Evolutionary conservation across 2,888 invertebrate species (phyloP).

Genomic region (Dynastes grantii): DNA sequence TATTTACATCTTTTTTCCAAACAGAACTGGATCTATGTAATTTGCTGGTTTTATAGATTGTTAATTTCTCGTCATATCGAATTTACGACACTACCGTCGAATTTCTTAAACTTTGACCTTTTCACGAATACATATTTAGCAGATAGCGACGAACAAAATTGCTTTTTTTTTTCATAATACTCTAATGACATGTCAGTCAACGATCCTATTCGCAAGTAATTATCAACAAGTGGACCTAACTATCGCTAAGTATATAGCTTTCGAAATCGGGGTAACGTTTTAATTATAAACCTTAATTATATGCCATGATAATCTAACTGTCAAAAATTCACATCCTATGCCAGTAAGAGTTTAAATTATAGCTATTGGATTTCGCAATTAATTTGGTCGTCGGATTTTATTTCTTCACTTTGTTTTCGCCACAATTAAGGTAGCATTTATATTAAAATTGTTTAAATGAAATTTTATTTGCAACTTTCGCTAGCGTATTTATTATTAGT

Average conservation of each 20-base stretch:
- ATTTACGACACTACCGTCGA: not conserved
- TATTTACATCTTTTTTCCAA: not conserved
- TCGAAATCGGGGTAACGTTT: conserved; percentile 2
- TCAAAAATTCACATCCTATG: not conserved
- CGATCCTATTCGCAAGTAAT: conserved; percentile 9
- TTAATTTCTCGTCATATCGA: not conserved
- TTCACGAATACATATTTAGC: conserved; percentile 5
- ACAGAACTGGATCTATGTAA: not conserved
- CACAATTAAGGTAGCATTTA: no score
- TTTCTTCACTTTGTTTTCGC: no score
- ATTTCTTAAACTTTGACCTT: conserved; percentile 2
- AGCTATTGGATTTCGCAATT: not conserved
- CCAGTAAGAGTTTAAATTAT: not conserved
- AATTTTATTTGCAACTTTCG: no score
- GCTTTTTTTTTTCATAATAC: not conserved
- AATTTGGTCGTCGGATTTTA: no score
- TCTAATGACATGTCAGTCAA: conserved; percentile 3
- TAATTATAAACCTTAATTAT: conserved; percentile 4
- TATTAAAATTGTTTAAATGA: no score
- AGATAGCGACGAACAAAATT: not conserved
- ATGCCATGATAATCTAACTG: not conserved
- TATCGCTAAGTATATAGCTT: not conserved
- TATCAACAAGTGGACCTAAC: conserved; percentile 7
- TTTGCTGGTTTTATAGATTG: not conserved
- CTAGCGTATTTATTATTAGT: no score